Percentiles rank a stretch among this genome's conserved stretches.
These are phyloP conservation scores for Ascidia mentula DNA, from an alignment of 23 tunicate species.

Conservation along the genomic window DNA sequence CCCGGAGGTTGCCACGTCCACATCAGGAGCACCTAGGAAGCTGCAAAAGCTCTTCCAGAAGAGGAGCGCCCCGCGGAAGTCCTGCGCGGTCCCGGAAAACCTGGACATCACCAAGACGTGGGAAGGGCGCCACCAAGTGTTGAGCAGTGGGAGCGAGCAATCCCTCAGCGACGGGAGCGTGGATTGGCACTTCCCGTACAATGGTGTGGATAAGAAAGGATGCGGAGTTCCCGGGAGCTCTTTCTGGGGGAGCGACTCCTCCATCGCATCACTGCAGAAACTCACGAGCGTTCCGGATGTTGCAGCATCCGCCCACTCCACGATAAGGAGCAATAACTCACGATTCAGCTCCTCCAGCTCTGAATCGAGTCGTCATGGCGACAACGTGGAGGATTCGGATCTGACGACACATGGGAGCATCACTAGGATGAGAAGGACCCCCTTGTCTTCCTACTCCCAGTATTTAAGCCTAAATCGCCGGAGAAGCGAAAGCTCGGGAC, in stretches of 20 bases:
- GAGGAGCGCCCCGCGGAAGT: conserved; percentile 3
- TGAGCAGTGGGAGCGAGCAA: conserved; percentile 41
- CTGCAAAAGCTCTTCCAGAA: conserved; percentile 39
- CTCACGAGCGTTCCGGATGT: conserved; percentile 72
- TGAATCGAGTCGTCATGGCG: conserved; percentile 30
- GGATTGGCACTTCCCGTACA: conserved; percentile 70
- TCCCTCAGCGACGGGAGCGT: conserved; percentile 42
- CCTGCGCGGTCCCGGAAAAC: not conserved
- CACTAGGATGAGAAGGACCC: not conserved
- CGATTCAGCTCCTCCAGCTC: conserved; percentile 24
- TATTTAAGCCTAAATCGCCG: conserved; percentile 22
- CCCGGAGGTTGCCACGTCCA: not conserved
- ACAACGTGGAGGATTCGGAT: conserved; percentile 9
- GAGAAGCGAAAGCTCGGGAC: not conserved
- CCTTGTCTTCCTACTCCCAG: conserved; percentile 36
- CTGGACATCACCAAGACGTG: not conserved
- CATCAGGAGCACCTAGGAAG: conserved; percentile 5
- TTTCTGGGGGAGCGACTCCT: conserved; percentile 52
- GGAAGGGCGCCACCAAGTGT: not conserved
- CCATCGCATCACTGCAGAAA: conserved; percentile 25
- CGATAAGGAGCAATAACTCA: conserved; percentile 25
- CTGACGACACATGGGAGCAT: not conserved
- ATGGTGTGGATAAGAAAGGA: conserved; percentile 14
- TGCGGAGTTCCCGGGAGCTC: conserved; percentile 43
- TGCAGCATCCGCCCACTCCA: conserved; percentile 88